Conservation (phyloP, 1,140 invertebrate genomes). For the Phymorhynchus buccinoides region DNA sequence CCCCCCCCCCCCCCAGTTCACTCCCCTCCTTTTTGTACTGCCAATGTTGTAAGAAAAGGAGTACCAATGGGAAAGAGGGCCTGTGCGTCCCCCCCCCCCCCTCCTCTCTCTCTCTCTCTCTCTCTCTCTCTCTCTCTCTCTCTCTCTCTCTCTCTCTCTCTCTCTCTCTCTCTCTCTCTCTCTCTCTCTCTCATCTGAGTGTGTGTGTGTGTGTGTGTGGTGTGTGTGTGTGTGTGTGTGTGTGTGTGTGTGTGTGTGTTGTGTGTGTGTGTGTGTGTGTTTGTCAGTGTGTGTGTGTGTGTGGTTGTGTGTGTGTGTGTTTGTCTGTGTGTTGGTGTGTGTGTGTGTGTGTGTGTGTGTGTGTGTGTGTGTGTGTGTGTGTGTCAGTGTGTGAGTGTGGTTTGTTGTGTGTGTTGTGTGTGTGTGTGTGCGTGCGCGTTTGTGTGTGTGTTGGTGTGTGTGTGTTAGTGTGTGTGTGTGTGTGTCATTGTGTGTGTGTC, state of each 20-base stretch:
- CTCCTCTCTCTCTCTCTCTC: too few species aligned
- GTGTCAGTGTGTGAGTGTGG: too few species aligned
- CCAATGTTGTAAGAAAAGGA: too few species aligned
- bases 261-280: neutral
- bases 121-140: too few species aligned
- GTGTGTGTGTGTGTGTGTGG: neutral
- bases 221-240: neutral
- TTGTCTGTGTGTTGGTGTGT: neutral
- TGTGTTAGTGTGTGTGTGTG: neutral
- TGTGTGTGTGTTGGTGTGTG: too few species aligned
- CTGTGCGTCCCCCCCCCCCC: too few species aligned
- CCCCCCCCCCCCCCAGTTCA: too few species aligned
- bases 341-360: neutral
- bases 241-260: neutral
- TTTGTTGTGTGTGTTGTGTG: neutral
- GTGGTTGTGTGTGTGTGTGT: neutral
- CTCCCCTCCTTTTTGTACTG: too few species aligned
- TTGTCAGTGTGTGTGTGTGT: neutral
- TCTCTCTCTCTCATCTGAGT: too few species aligned
- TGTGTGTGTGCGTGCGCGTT: neutral
- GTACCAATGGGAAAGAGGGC: too few species aligned
- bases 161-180: too few species aligned
- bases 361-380: neutral
- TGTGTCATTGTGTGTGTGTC: neutral
- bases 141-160: too few species aligned